Base-by-base conservation (phyloP, 2,797 vertebrate species). In the Cirrhinus mrigala region DNA sequence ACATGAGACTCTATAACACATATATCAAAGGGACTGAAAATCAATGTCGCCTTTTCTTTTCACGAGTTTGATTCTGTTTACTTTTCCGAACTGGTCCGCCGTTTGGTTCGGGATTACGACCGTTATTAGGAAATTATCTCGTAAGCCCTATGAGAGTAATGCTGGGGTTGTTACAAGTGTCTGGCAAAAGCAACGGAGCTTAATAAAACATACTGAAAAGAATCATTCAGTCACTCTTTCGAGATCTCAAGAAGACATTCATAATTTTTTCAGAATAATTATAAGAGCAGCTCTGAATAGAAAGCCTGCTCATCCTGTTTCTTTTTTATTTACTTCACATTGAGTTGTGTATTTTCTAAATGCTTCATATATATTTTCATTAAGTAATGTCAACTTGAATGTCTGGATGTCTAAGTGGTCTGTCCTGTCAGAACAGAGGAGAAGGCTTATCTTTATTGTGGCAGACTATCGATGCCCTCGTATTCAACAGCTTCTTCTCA, bases 401-500 rank as follows among this genome's bases (percentile, higher is more conserved):
- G 24, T 1, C 11, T 27, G 50, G 69, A 74, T 52, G 68, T 88
- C 80, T 77, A 86, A 86, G 88, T 88, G 90, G 83, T 84, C 80
- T 87, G 88, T 85, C 79, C 84, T 79, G 76, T 78, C 69, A 64
- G 33, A 80, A 81, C 69, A 66, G 29, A 79, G 50, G 80, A 82
- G 64, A 82, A 71, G 58, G 16, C 44, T 82, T 74, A 58, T 33
- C 69, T 29, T 78, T 37, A 66, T 48, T 81, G 73, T 87, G 73
- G 84, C 81, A 79, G 88, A 90, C 88, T 87, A 90, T 88, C 88
- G 85, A 78, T 71, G 74, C 40, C 48, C 75, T n/a, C 71, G 71
- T 64, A 56, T 54, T 64, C 70, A 40, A 50, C 14, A 22, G 48
- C 77, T 84, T 82, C 66, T 60, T 87, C 69, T 81, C 33, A 33